Base-by-base conservation (phyloP, 2,113 vertebrate species). In the Channa argus region DNA sequence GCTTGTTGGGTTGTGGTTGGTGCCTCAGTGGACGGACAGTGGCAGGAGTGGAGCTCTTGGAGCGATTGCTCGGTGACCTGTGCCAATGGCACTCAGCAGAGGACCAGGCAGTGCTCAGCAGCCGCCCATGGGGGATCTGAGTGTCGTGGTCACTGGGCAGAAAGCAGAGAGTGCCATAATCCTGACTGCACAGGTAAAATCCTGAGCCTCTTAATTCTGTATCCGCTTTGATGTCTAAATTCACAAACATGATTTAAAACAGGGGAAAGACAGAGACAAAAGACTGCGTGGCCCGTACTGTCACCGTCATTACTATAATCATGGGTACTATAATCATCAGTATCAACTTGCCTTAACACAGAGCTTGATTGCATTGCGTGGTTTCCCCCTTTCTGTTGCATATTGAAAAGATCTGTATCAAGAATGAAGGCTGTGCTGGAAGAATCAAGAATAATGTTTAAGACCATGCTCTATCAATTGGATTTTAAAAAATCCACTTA, bases 41-140 rank as follows among this genome's bases (percentile, higher is more conserved):
- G 98, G 98, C 97, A 99, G 83, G 98, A 99, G 89, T 99, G 98
- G 98, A 99, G 96, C 80, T 87, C 95, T 0, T 99, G 98, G 98
- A 98, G 97, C 83, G 96, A 97, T 87, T 99, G 98, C 88, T 99
- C 98, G 0, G 98, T 98, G 92, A 98, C 97, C 5, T 99, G 98
- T 88, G 96, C 97, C 51, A 99, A 99, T 6, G 98, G 98, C 80
- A 99, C 98, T 4, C 98, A 99, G 92, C 98, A 99, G 93, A 94
- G 98, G 72, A 98, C 96, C 88, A 89, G 98, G 65, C 96, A 98
- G 88, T 99, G 98, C 85, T 97, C 97, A 0, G 97, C 97, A 0
- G 97, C 98, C 0, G 97, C 98, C 37, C 97, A 99, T 0, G 98
- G 98, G 2, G 98, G 98, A 70, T 98, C 98, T 0, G 98, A 99